Conservation (phyloP, 2,888 invertebrate species). For the Tenthredo mesomela region DNA sequence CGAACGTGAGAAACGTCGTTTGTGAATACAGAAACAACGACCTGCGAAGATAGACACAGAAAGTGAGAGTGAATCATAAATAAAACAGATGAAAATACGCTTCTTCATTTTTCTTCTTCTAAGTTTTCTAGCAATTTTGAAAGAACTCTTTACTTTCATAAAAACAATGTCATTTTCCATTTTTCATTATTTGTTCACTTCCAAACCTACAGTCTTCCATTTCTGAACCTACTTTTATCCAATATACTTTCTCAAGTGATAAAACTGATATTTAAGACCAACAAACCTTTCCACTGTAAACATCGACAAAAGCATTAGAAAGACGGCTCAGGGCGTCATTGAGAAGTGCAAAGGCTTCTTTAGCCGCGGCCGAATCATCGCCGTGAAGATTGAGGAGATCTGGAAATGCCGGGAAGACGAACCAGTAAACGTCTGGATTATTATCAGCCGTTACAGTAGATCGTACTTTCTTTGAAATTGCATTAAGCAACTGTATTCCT, state of each 20-base stretch:
- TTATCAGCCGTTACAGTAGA: slow-evolving; percentile 80
- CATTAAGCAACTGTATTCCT: slow-evolving; percentile 82
- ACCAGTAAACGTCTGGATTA: slow-evolving; percentile 84
- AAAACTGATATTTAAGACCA: background rate
- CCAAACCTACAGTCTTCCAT: background rate
- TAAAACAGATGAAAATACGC: background rate
- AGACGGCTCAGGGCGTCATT: slow-evolving; percentile 77
- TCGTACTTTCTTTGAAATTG: slow-evolving; percentile 80
- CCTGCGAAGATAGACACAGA: slow-evolving; percentile 68
- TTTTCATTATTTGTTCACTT: background rate
- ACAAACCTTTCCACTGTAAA: slow-evolving; percentile 74
- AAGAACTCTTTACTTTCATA: background rate
- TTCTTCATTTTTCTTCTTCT: too few species aligned
- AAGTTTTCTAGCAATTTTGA: background rate
- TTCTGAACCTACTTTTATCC: background rate
- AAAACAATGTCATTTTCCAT: background rate
- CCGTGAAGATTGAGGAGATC: slow-evolving; percentile 84
- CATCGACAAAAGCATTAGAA: slow-evolving; percentile 72
- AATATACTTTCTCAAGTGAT: slow-evolving; percentile 12
- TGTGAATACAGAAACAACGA: slow-evolving; percentile 83
- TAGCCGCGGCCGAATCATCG: slow-evolving; percentile 82
- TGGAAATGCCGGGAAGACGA: slow-evolving; percentile 83
- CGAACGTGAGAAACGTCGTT: slow-evolving; percentile 83
- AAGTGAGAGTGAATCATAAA: background rate
- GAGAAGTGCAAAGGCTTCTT: slow-evolving; percentile 84